Evolutionary conservation across 2,113 vertebrate genomes (phyloP).

Genomic region (Meleagris gallopavo): DNA sequence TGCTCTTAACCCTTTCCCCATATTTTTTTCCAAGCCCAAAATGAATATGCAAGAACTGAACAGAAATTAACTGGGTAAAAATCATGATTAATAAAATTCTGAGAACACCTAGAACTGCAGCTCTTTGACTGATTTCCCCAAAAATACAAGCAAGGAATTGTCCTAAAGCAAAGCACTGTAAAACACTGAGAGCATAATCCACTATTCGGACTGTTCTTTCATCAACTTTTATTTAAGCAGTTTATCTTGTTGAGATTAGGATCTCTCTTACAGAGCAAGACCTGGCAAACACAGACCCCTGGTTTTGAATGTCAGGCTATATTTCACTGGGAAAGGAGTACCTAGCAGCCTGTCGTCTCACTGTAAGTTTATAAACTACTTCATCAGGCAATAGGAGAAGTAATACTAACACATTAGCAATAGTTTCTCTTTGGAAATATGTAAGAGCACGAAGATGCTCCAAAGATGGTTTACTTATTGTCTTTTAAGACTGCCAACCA

Average conservation of each 20-base stretch:
- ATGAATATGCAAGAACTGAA: slow-evolving; percentile 3
- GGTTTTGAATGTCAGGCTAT: slow-evolving; percentile 74
- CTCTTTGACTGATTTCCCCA: not conserved
- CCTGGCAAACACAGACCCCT: slow-evolving; percentile 67
- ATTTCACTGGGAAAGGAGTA: slow-evolving; percentile 64
- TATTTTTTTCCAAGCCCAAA: slow-evolving; percentile 41
- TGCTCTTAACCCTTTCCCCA: slow-evolving; percentile 63
- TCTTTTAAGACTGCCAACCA: not conserved
- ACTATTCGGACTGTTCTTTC: slow-evolving; percentile 65
- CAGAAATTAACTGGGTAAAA: slow-evolving; percentile 35
- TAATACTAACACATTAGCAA: slow-evolving; percentile 53
- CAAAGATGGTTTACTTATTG: slow-evolving; percentile 26
- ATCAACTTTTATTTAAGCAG: slow-evolving; percentile 75
- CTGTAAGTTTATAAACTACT: slow-evolving; percentile 42
- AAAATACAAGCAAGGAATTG: slow-evolving; percentile 47
- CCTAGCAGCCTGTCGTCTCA: slow-evolving; percentile 57
- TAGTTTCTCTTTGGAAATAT: slow-evolving; percentile 52
- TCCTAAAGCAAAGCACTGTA: slow-evolving; percentile 51
- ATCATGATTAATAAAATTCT: not conserved
- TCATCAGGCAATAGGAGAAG: slow-evolving; percentile 63
- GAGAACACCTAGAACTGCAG: slow-evolving; percentile 23
- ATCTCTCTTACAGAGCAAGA: slow-evolving; percentile 71
- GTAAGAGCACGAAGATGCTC: slow-evolving; percentile 9
- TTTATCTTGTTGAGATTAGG: slow-evolving; percentile 78
- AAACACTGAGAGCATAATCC: slow-evolving; percentile 62